Evolutionary conservation across 2,113 vertebrate genomes (phyloP), one percentile per base, ranked within the genome.

Genomic region (Rostratula benghalensis): DNA sequence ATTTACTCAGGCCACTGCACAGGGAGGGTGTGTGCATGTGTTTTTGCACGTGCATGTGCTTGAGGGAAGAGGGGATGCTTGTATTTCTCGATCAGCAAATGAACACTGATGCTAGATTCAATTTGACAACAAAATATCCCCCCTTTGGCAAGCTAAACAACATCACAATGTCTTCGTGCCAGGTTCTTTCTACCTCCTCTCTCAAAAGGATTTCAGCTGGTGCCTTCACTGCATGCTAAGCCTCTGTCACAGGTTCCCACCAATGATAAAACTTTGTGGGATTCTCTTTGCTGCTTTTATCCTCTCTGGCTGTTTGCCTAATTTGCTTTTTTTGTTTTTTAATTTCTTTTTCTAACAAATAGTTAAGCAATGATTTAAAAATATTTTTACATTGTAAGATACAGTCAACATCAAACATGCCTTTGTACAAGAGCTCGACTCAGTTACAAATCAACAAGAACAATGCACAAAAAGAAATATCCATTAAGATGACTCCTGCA

Each of bases 391-490:
- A 98, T 98, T 59, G 93, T 97, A 97, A 98, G 97, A 90, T 97
- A 98, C 98, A 96, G 94, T 98, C 97, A 98, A 98, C 98, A 98
- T 96, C 97, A 94, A 98, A 98, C 98, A 98, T 98, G 98, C 98
- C 98, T 98, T 98, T 98, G 97, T 98, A 98, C 98, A 98, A 96
- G 96, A 97, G 97, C 97, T 97, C 91, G 87, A 98, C 98, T 98
- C 56, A 83, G 98, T 98, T 98, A 99, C 98, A 98, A 98, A 98
- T 98, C 98, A 98, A 98, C 98, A 71, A 98, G 97, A 98, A 98
- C 97, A 98, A 98, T 96, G 97, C 97, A 98, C 98, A 2, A 97
- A 98, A 98, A 98, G 97, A 97, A 98, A 97, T 95, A 97, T 33
- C 94, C 83, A 97, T 96, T 97, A 95, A 96, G 97, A 98, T 97